Percentiles rank a stretch among this genome's conserved stretches.
phyloP scores from a whole-genome alignment of 2,888 invertebrate genomes.

The Lasius platythorax region DNA sequence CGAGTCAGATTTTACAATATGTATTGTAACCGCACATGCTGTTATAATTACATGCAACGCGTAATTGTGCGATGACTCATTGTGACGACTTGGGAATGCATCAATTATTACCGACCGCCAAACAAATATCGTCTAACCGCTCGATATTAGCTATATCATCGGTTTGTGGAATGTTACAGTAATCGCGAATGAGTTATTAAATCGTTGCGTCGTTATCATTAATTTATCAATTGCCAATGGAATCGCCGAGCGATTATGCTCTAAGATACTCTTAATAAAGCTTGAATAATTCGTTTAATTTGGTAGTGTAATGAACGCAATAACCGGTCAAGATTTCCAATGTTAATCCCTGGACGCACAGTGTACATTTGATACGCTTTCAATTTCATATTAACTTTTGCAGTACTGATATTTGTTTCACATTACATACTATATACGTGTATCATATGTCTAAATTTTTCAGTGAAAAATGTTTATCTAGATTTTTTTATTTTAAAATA shows the following conservation, averaged over 20 bases:
- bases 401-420: neutral
- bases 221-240: conserved; percentile 20
- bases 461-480: neutral
- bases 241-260: conserved; percentile 12
- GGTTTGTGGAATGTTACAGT: neutral
- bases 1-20: conserved; percentile 29
- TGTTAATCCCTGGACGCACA: neutral
- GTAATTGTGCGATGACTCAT: conserved; percentile 33
- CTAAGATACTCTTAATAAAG: neutral
- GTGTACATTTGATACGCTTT: neutral
- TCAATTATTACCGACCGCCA: conserved; percentile 40
- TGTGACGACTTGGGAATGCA: conserved; percentile 47
- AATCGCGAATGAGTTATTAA: conserved; percentile 39
- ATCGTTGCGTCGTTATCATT: conserved; percentile 32
- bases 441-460: neutral
- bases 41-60: conserved; percentile 45
- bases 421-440: neutral
- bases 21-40: conserved; percentile 22
- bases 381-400: neutral
- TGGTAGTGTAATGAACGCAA: neutral
- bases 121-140: conserved; percentile 47
- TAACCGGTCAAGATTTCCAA: neutral
- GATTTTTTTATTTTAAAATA: neutral
- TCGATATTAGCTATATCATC: conserved; percentile 53
- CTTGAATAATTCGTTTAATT: conserved; percentile 15